Evolutionary conservation across 2,888 invertebrate genomes (phyloP).

Genomic region (Diploptera punctata): DNA sequence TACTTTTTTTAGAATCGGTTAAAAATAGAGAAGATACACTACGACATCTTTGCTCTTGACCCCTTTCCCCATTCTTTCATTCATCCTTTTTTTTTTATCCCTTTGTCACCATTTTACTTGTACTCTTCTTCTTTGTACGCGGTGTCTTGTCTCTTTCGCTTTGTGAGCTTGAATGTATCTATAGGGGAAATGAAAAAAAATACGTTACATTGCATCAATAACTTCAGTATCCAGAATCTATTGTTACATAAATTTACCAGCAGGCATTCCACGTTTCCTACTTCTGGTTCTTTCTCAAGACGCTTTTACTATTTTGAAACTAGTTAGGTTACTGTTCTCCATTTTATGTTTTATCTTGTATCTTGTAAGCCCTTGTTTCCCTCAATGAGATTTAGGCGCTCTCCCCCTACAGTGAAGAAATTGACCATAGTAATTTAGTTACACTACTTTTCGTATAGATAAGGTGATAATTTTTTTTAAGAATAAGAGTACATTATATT

Average conservation of each 20-base stretch:
- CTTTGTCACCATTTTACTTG: conserved; percentile 15
- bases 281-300: background rate
- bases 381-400: too few species aligned
- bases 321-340: too few species aligned
- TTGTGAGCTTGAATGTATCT: background rate
- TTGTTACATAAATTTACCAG: conserved; percentile 4
- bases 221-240: background rate
- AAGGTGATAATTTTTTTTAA: too few species aligned
- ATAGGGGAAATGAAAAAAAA: conserved; percentile 1
- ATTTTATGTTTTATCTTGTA: too few species aligned
- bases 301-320: too few species aligned
- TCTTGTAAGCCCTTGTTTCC: too few species aligned
- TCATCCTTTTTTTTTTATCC: conserved; percentile 12
- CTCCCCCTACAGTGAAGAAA: too few species aligned
- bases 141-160: conserved; percentile 5
- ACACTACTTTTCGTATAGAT: too few species aligned
- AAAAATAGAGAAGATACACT: background rate
- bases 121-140: conserved; percentile 18
- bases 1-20: background rate
- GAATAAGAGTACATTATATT: too few species aligned
- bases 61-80: conserved; percentile 2
- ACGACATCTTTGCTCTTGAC: background rate
- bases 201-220: conserved; percentile 25
- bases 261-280: too few species aligned
- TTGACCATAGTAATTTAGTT: too few species aligned